Evolutionary conservation across 2,888 invertebrate genomes (phyloP).

Genomic region (Dolomedes plantarius): DNA sequence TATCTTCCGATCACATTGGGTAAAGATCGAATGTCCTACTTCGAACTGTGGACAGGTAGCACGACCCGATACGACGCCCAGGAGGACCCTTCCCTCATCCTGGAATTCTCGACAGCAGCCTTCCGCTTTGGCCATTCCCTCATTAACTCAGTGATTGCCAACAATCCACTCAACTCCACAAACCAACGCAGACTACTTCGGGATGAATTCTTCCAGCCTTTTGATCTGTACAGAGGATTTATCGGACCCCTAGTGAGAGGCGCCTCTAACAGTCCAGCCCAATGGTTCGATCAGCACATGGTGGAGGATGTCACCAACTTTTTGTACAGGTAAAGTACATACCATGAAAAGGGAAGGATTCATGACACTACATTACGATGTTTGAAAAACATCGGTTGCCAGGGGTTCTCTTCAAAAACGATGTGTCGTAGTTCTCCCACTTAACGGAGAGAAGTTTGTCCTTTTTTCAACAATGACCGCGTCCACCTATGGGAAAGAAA

Average conservation of each 20-base stretch:
- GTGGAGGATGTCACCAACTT: constrained; percentile 28
- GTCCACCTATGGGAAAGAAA: too few relatives aligned
- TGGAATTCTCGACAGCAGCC: constrained; percentile 15
- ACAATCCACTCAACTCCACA: neutral
- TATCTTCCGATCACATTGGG: constrained; percentile 20
- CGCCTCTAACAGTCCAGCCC: neutral
- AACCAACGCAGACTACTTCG: neutral
- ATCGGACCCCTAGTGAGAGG: neutral
- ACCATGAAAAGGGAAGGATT: too few relatives aligned
- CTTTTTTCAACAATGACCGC: too few relatives aligned
- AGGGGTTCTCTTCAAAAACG: too few relatives aligned
- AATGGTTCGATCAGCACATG: constrained; percentile 17
- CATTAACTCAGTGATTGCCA: neutral
- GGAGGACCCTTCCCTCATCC: neutral
- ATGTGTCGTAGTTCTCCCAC: too few relatives aligned
- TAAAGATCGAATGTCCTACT: neutral
- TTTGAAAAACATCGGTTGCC: too few relatives aligned
- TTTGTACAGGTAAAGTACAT: constrained; percentile 57
- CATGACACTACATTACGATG: too few relatives aligned
- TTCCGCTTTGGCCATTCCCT: constrained; percentile 18
- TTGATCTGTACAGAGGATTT: neutral
- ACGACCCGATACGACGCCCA: neutral
- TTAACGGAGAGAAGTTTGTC: too few relatives aligned
- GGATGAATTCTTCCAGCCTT: constrained; percentile 10
- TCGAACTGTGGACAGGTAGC: neutral